phyloP scores from a whole-genome alignment of 2,797 vertebrate genomes.

The Furcifer pardalis region DNA sequence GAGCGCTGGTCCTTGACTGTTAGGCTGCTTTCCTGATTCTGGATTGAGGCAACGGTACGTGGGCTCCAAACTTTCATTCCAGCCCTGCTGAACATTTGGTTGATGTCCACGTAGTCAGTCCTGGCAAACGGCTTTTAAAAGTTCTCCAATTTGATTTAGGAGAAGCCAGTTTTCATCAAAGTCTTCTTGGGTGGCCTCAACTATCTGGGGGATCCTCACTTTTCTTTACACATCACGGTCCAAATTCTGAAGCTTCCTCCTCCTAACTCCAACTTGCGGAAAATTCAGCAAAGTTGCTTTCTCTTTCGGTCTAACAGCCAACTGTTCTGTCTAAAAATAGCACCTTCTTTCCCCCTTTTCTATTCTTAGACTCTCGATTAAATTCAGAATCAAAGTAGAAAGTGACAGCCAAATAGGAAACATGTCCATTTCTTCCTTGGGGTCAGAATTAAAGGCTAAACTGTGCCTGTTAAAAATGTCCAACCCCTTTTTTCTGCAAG shows the following conservation, averaged over 20 bases:
- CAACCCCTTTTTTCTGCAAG: not conserved
- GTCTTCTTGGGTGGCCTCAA: not conserved
- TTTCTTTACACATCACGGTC: not conserved
- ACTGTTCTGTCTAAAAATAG: slow-evolving; percentile 2
- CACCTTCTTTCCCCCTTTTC: not conserved
- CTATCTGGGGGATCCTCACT: too few species aligned
- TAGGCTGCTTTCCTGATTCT: not conserved
- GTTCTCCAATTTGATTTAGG: not conserved
- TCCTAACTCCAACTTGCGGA: too few species aligned
- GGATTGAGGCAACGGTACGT: too few species aligned
- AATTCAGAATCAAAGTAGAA: slow-evolving; percentile 10
- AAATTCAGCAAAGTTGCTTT: not conserved
- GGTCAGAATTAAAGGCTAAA: not conserved
- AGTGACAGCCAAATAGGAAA: not conserved
- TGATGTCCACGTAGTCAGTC: not conserved
- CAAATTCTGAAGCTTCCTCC: not conserved
- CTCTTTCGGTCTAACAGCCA: not conserved
- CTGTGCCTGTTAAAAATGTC: too few species aligned
- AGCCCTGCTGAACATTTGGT: not conserved
- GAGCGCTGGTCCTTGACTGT: not conserved
- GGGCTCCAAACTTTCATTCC: not conserved
- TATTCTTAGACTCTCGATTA: slow-evolving; percentile 8
- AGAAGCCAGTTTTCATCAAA: not conserved
- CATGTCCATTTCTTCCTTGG: not conserved
- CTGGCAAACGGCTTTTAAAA: not conserved